Percentiles rank a stretch among this genome's conserved stretches.
Conservation (phyloP, 64 coral and sea anemone species). For the Anthopleura sola region DNA sequence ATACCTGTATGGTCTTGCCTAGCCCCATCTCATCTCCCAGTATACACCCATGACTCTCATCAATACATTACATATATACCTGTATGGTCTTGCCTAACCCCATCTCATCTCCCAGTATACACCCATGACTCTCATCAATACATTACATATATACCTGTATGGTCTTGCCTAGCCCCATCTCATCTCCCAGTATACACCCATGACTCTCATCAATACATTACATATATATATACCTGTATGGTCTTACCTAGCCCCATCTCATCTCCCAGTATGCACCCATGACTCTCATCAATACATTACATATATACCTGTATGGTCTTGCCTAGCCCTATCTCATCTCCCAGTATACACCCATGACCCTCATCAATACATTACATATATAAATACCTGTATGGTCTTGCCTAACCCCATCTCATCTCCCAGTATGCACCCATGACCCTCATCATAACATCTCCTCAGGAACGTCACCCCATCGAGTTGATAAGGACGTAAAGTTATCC, state of each 20-base stretch:
- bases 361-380: not conserved
- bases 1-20: conserved; percentile 55
- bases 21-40: conserved; percentile 80
- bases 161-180: conserved; percentile 91
- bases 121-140: not conserved
- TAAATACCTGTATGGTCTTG: conserved; percentile 83
- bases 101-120: too few species aligned
- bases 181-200: conserved; percentile 78
- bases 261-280: conserved; percentile 41
- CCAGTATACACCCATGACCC: too few species aligned
- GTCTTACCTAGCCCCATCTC: conserved; percentile 79
- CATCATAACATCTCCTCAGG: conserved; percentile 35
- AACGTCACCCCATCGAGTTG: conserved; percentile 73
- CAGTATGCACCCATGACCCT: conserved; percentile 62
- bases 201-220: conserved; percentile 22
- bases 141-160: conserved; percentile 69
- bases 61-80: not conserved
- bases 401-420: conserved; percentile 93
- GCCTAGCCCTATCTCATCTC: too few species aligned
- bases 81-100: too few species aligned
- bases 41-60: conserved; percentile 46
- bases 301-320: not conserved
- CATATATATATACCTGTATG: not conserved
- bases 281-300: conserved; percentile 12
- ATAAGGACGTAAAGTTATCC: conserved; percentile 56